Percentiles rank a stretch among this genome's conserved stretches.
Evolutionary conservation across 2,888 invertebrate species (phyloP).

Genomic region (Danaus chrysippus): DNA sequence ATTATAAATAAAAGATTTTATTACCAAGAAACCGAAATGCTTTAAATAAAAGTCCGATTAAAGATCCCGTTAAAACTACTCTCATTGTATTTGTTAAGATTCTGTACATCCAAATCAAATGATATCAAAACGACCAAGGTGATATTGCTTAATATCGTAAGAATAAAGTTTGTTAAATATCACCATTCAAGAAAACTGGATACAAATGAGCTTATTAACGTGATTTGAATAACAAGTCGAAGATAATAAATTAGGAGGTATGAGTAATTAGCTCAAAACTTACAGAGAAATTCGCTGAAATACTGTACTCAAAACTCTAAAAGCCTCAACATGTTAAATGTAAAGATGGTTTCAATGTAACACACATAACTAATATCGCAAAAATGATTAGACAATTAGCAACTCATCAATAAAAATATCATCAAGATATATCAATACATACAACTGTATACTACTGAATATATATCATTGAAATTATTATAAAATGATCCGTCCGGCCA

Average conservation of each 20-base stretch:
- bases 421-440: neutral
- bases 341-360: conserved; percentile 17
- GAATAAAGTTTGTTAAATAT: conserved; percentile 20
- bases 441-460: neutral
- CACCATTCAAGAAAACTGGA: conserved; percentile 29
- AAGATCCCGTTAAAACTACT: conserved; percentile 9
- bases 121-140: conserved; percentile 20
- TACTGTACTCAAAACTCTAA: conserved; percentile 28
- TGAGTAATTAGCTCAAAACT: conserved; percentile 15
- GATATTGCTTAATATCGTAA: conserved; percentile 11
- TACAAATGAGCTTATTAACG: conserved; percentile 19
- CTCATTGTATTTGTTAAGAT: conserved; percentile 12
- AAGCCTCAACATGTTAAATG: conserved; percentile 18
- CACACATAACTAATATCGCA: conserved; percentile 24
- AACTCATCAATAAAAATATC: neutral
- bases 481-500: conserved; percentile 25
- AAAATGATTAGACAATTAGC: conserved; percentile 29
- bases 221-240: conserved; percentile 11
- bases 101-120: conserved; percentile 19
- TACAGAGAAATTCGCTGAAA: conserved; percentile 15
- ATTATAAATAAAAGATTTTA: neutral
- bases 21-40: neutral
- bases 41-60: conserved; percentile 10
- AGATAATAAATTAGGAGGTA: conserved; percentile 17
- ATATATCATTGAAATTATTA: neutral